phyloP scores from a whole-genome alignment of 1,140 invertebrate genomes.

The Hermatobates lingyangjiaoensis region DNA sequence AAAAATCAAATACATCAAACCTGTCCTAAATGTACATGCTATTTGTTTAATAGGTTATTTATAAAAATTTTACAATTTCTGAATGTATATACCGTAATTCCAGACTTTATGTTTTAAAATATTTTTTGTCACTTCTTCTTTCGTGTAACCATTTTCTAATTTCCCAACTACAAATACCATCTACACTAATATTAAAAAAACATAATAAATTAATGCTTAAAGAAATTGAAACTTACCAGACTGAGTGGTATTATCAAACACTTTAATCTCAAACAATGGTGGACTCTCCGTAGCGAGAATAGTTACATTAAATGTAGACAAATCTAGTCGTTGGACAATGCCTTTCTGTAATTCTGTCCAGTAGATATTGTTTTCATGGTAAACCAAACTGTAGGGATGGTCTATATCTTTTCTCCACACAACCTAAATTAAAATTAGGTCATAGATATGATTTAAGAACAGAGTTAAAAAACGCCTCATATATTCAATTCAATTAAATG shows the following conservation, averaged over 20 bases:
- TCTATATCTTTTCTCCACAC: conserved; percentile 20
- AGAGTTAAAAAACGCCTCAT: background rate
- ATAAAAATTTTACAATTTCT: background rate
- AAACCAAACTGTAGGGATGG: conserved; percentile 35
- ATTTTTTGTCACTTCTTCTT: background rate
- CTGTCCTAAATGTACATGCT: too few species aligned
- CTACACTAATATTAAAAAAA: background rate
- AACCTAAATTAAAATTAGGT: conserved; percentile 1
- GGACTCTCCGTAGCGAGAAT: conserved; percentile 29
- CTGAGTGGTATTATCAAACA: conserved; percentile 32
- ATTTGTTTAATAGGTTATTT: background rate
- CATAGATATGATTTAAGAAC: background rate
- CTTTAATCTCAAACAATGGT: conserved; percentile 38
- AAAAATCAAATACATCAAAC: too few species aligned
- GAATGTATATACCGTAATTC: background rate
- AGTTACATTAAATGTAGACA: conserved; percentile 23
- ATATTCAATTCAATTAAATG: background rate
- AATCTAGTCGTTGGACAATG: conserved; percentile 29
- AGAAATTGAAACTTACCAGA: conserved; percentile 23
- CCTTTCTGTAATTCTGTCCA: conserved; percentile 40
- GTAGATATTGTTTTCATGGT: conserved; percentile 25
- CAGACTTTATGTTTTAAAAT: background rate
- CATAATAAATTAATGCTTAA: conserved; percentile 3
- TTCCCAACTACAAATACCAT: conserved; percentile 3
- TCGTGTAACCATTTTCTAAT: background rate